Percentiles rank a stretch among this genome's conserved stretches.
phyloP scores from a whole-genome alignment of 2,797 vertebrate species.

The Otus scops region DNA sequence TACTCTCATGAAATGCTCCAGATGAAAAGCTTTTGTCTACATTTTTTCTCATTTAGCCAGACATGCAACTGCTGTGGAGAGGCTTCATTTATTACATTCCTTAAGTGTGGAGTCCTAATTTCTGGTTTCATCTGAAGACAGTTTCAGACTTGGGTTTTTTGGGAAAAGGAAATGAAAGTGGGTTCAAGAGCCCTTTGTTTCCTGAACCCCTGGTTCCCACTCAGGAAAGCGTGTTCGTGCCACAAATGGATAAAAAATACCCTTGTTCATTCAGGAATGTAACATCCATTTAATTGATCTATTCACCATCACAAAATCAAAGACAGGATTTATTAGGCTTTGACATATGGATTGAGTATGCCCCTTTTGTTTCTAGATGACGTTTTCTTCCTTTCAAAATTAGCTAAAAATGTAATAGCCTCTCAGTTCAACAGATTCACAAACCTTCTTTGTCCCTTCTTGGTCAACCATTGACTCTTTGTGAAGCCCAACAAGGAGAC shows the following conservation, averaged over 20 bases:
- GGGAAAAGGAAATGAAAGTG: slow-evolving; percentile 8
- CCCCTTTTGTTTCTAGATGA: slow-evolving; percentile 46
- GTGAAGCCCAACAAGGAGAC: slow-evolving; percentile 52
- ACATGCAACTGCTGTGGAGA: not conserved
- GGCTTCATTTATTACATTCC: not conserved
- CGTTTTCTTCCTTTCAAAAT: slow-evolving; percentile 15
- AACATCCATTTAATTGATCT: slow-evolving; percentile 39
- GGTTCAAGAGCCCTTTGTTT: slow-evolving; percentile 29
- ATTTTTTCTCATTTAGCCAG: not conserved
- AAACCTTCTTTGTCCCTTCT: slow-evolving; percentile 51
- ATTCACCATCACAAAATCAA: slow-evolving; percentile 50
- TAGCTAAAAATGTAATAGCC: slow-evolving; percentile 47
- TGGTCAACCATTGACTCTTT: slow-evolving; percentile 44
- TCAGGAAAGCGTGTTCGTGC: not conserved
- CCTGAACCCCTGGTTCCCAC: not conserved
- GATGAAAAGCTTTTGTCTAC: not conserved
- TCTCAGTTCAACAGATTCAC: slow-evolving; percentile 47
- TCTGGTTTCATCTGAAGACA: not conserved
- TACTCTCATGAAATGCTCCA: not conserved
- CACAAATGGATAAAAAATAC: slow-evolving; percentile 25
- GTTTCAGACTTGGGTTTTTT: not conserved
- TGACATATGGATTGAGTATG: slow-evolving; percentile 40
- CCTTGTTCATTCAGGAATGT: slow-evolving; percentile 41
- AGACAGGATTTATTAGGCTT: slow-evolving; percentile 45
- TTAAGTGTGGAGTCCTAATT: not conserved